Conservation (phyloP, 2,888 invertebrate species). For the Mythimna pallens region DNA sequence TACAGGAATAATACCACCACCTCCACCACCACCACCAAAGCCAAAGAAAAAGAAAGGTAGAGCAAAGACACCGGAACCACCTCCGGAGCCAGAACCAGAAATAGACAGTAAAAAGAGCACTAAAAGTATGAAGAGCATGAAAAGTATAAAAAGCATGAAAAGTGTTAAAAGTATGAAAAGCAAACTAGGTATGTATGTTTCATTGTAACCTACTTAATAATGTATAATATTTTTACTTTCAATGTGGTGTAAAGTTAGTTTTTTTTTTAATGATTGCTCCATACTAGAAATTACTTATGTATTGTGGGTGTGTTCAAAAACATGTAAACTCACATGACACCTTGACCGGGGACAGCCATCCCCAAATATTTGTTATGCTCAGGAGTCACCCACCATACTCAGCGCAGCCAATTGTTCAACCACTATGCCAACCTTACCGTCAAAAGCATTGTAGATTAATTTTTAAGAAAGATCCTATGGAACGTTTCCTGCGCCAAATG, state of each 20-base stretch:
- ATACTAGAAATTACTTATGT: no score
- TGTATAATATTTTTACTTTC: background rate
- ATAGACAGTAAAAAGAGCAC: conserved; percentile 28
- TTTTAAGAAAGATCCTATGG: no score
- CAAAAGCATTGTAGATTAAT: no score
- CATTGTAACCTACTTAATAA: background rate
- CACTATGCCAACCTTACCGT: no score
- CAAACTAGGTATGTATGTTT: conserved; percentile 23
- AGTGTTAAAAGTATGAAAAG: conserved; percentile 32
- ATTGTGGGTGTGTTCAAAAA: no score
- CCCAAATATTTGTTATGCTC: no score
- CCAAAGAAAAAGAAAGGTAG: conserved; percentile 77
- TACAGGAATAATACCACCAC: conserved; percentile 83
- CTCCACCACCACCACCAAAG: conserved; percentile 80
- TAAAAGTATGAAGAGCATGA: conserved; percentile 44
- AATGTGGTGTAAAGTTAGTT: background rate
- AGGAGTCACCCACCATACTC: no score
- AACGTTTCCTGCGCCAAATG: no score
- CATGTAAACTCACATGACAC: no score
- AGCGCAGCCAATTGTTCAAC: no score
- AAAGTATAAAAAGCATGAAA: conserved; percentile 30
- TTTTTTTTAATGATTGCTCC: no score
- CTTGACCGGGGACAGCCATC: no score
- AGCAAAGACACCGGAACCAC: conserved; percentile 36
- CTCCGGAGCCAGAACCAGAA: conserved; percentile 44